phyloP scores from a whole-genome alignment of 2,113 vertebrate species.

The Calyptommatus sinebrachiatus region DNA sequence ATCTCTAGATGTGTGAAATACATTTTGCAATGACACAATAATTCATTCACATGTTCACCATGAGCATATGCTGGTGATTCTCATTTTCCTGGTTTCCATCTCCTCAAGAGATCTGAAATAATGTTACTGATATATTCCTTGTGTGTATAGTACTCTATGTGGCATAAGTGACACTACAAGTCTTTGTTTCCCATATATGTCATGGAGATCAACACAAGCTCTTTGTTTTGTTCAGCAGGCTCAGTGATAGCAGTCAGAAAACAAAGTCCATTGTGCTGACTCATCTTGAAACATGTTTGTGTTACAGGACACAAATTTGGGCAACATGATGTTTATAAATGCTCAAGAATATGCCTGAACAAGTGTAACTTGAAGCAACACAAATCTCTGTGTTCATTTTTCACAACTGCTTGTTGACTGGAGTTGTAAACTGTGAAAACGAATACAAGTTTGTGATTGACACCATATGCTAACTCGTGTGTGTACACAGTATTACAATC shows the following conservation, averaged over 20 bases:
- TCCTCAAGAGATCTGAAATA: conserved; percentile 43
- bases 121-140: conserved; percentile 45
- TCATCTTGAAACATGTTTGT: conserved; percentile 67
- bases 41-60: conserved; percentile 38
- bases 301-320: conserved; percentile 72
- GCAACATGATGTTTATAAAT: conserved; percentile 66
- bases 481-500: conserved; percentile 59
- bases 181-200: conserved; percentile 54
- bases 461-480: conserved; percentile 56
- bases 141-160: conserved; percentile 39
- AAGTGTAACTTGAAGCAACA: conserved; percentile 53
- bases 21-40: conserved; percentile 43
- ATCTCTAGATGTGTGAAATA: neutral
- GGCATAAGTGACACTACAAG: conserved; percentile 56
- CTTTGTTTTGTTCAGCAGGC: conserved; percentile 68
- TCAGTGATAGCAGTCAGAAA: conserved; percentile 52
- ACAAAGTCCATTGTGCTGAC: conserved; percentile 71
- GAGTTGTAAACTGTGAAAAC: conserved; percentile 71
- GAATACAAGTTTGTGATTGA: conserved; percentile 72
- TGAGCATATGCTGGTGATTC: too few species aligned
- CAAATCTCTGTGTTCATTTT: conserved; percentile 69
- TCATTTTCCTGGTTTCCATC: conserved; percentile 27
- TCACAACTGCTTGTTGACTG: conserved; percentile 70
- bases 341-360: conserved; percentile 62
- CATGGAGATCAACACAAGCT: conserved; percentile 68